Conservation (phyloP, 2,797 vertebrate genomes). For the Pterois miles region DNA sequence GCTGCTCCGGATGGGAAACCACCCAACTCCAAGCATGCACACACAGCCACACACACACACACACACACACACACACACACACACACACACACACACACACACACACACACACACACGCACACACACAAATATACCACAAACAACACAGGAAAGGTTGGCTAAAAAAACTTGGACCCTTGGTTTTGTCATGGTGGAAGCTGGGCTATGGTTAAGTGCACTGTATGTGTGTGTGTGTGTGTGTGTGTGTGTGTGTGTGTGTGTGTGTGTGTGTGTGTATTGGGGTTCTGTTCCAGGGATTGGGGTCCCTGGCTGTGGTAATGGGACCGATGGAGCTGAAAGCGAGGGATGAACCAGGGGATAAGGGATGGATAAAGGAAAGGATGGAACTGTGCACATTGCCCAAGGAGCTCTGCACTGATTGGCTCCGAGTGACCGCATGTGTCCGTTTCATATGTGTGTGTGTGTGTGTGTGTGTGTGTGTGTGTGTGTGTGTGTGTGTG, state of each 20-base stretch:
- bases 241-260: conserved; percentile 17
- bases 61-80: conserved; percentile 32
- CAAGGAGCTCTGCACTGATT: conserved; percentile 73
- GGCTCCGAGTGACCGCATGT: conserved; percentile 60
- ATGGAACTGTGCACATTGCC: conserved; percentile 73
- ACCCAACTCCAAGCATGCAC: conserved; percentile 54
- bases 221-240: conserved; percentile 15
- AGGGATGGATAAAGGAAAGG: conserved; percentile 72
- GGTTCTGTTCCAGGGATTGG: conserved; percentile 65
- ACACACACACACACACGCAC: neutral
- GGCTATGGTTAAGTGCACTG: conserved; percentile 21
- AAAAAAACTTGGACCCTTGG: conserved; percentile 49
- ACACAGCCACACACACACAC: conserved; percentile 36
- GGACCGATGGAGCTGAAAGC: conserved; percentile 81
- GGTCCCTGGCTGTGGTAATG: conserved; percentile 77
- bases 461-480: conserved; percentile 30
- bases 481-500: conserved; percentile 15
- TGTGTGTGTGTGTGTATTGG: conserved; percentile 28
- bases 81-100: conserved; percentile 39
- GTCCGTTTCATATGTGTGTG: neutral
- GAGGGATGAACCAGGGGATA: conserved; percentile 78
- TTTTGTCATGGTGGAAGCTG: conserved; percentile 47
- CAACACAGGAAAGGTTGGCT: conserved; percentile 31
- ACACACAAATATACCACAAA: conserved; percentile 37
- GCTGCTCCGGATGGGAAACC: conserved; percentile 80